Evolutionary conservation across 2,797 vertebrate species (phyloP), one percentile per base, ranked within the genome.

Genomic region (Sebastolobus altivelis): DNA sequence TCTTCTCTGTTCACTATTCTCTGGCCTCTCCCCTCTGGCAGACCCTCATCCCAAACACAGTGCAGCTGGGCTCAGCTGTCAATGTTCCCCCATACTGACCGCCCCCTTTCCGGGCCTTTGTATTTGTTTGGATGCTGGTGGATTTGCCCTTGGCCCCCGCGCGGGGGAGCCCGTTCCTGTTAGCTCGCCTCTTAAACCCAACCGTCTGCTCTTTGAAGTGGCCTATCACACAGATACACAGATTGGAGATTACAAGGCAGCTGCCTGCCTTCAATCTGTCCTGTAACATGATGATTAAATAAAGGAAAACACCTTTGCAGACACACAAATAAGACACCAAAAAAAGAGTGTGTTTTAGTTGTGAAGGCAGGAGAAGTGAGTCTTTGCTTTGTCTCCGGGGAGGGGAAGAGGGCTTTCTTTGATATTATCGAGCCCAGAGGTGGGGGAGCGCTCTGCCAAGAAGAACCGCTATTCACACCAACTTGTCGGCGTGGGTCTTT

Each of bases 1-100:
- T 90, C 60, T 73, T 56, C 66, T 66, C 75, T 88, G 73, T 81
- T 83, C 80, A 46, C 84, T 80, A 65, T 81, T 77, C 81, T 89
- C 80, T 75, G n/a, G 80, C 37, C 85, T 84, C 87, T 82, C 81
- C 82, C 88, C 90, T 87, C 81, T 89, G 83, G 90, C 87, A 71
- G 83, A 89, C 87, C 88, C 86, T 90, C 88, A 88, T 90, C 89
- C 88, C 87, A 93, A 95, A 94, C 91, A 92, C 79, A 29, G 71
- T 91, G 92, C 94, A 95, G 93, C 94, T 95, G 94, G 93, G 90
- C 92, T 90, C 92, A 94, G 94, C 93, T 95, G 93, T 96, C 94
- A 93, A 58, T 85, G 89, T 75, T 79, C 88, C 90, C 85, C 87
- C 69, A 72, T 82, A 73, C 80, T 62, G 71, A 80, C 87, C 84